Percentiles rank a stretch among this genome's conserved stretches.
These are phyloP conservation scores for Rotaria macrura DNA, from an alignment of 2,888 invertebrate genomes.

Conservation along the genomic window DNA sequence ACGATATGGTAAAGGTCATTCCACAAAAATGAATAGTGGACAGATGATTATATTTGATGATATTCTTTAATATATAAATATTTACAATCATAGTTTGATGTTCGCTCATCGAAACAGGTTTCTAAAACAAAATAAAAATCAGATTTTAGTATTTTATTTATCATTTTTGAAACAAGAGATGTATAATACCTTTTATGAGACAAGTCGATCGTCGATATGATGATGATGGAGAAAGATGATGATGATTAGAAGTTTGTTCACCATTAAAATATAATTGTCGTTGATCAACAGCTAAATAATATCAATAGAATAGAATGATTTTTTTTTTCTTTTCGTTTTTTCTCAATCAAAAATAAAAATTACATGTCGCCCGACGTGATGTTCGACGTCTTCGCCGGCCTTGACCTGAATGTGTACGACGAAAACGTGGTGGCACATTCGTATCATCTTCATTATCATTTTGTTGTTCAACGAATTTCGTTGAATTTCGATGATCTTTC, in stretches of 20 bases:
- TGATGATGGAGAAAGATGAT: not conserved
- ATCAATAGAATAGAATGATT: not conserved
- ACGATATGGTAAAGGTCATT: too few species aligned
- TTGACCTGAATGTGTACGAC: constrained; percentile 1
- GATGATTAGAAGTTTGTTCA: not conserved
- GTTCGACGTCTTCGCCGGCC: not conserved
- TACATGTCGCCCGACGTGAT: not conserved
- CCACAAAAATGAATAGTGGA: too few species aligned
- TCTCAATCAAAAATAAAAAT: not conserved
- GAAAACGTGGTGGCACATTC: not conserved
- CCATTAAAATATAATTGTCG: not conserved
- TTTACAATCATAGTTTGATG: not conserved
- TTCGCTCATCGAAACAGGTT: not conserved
- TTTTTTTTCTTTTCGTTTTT: too few species aligned
- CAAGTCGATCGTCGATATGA: not conserved
- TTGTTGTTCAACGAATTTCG: not conserved
- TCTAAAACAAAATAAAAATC: not conserved
- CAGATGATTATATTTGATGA: too few species aligned
- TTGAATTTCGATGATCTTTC: not conserved
- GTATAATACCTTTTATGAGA: not conserved
- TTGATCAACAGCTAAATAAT: constrained; percentile 14
- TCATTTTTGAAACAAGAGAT: too few species aligned
- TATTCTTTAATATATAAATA: not conserved
- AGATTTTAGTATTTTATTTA: not conserved
- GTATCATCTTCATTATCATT: not conserved